phyloP scores from a whole-genome alignment of 2,888 invertebrate species.

The Hydroisotoma schaefferi region DNA sequence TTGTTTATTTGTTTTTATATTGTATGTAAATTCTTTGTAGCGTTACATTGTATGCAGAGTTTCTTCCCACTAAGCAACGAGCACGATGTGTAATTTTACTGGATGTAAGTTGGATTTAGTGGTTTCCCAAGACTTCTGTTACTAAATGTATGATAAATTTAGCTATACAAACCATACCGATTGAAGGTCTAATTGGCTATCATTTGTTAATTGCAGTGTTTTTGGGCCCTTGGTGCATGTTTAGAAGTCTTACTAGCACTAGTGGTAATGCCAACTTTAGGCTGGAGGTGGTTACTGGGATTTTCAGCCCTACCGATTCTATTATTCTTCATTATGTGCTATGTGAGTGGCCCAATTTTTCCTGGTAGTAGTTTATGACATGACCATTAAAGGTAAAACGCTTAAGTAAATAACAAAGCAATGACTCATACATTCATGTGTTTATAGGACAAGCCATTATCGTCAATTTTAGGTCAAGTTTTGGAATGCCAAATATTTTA shows the following conservation, averaged over 20 bases:
- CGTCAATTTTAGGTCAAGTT: too few species aligned
- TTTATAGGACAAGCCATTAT: too few species aligned
- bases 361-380: too few species aligned
- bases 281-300: constrained; percentile 87
- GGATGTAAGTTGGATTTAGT: constrained; percentile 66
- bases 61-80: constrained; percentile 86
- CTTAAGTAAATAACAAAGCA: too few species aligned
- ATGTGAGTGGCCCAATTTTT: too few species aligned
- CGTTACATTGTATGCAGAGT: constrained; percentile 92
- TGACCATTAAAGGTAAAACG: too few species aligned
- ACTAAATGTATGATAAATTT: neutral
- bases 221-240: constrained; percentile 94
- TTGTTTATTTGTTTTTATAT: neutral
- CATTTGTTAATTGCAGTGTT: constrained; percentile 66
- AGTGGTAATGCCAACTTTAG: constrained; percentile 84
- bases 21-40: constrained; percentile 56
- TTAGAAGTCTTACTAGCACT: constrained; percentile 86
- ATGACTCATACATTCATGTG: too few species aligned
- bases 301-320: constrained; percentile 85
- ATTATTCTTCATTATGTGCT: constrained; percentile 68
- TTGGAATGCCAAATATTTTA: too few species aligned
- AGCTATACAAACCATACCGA: neutral
- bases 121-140: neutral
- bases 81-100: constrained; percentile 92
- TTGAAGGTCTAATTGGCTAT: neutral